Evolutionary conservation across 2,113 vertebrate species (phyloP).

Genomic region (Chamaetylas fuelleborni): DNA sequence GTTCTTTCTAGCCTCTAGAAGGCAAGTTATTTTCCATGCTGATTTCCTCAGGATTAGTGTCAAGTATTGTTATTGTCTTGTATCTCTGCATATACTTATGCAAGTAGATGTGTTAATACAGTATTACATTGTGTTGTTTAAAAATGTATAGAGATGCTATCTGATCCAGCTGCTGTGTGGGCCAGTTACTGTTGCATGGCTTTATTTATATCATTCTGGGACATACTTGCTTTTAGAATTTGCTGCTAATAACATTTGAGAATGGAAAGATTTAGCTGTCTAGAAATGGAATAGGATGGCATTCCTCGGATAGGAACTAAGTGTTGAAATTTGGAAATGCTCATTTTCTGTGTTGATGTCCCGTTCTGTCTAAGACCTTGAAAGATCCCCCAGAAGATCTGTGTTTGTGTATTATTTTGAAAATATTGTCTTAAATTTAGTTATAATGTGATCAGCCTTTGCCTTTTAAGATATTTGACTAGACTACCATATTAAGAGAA

Average conservation of each 20-base stretch:
- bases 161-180: constrained; percentile 43
- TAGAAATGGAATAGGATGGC: neutral
- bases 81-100: neutral
- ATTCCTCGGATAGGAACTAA: neutral
- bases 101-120: constrained; percentile 32
- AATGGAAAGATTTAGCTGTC: neutral
- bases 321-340: neutral
- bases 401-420: neutral
- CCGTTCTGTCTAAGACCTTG: neutral
- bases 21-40: constrained; percentile 29
- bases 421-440: neutral
- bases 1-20: constrained; percentile 8
- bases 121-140: constrained; percentile 24
- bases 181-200: constrained; percentile 3
- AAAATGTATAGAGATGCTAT: constrained; percentile 52
- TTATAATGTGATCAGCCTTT: neutral
- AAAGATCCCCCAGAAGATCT: neutral
- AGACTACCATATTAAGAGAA: neutral
- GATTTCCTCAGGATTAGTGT: constrained; percentile 31
- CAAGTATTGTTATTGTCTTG: constrained; percentile 28
- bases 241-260: neutral
- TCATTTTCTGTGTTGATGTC: neutral
- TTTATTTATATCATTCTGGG: constrained; percentile 34
- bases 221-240: neutral
- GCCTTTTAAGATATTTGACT: neutral